Percentiles rank a stretch among this genome's conserved stretches.
These are phyloP conservation scores for Oegoconia quadripuncta DNA, from an alignment of 2,888 invertebrate genomes.

Conservation along the genomic window DNA sequence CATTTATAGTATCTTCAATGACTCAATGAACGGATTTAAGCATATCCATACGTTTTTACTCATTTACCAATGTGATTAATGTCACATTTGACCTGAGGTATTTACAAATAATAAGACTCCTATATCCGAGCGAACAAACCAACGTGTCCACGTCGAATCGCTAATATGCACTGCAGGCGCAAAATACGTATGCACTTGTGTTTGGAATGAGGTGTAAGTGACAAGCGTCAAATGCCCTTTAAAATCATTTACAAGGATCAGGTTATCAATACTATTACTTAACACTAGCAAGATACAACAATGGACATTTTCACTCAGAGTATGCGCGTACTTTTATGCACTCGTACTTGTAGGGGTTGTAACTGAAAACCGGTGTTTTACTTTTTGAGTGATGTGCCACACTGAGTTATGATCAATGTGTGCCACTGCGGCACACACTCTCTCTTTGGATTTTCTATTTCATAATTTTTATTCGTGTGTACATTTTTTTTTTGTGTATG, in stretches of 20 bases:
- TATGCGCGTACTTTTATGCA: slow-evolving; percentile 5
- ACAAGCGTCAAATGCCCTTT: background rate
- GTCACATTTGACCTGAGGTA: background rate
- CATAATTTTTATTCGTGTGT: no score
- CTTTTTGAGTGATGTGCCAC: no score
- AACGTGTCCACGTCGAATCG: slow-evolving; percentile 54
- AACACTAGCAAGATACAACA: no score
- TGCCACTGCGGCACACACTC: no score
- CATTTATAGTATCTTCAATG: no score
- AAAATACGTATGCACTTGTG: slow-evolving; percentile 18
- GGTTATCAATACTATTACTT: no score
- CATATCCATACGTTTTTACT: background rate
- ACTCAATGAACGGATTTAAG: no score
- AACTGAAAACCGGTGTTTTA: no score
- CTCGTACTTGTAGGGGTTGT: no score
- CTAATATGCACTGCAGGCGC: slow-evolving; percentile 51
- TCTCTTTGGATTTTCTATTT: no score
- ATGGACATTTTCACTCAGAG: background rate
- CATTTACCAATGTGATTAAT: background rate
- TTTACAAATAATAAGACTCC: background rate
- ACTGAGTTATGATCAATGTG: no score
- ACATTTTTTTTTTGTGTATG: background rate
- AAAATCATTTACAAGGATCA: slow-evolving; percentile 8
- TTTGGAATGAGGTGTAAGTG: background rate
- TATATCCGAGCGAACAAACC: slow-evolving; percentile 18